Base-by-base conservation (phyloP, 2,797 vertebrate genomes). In the Sebastes taczanowskii region DNA sequence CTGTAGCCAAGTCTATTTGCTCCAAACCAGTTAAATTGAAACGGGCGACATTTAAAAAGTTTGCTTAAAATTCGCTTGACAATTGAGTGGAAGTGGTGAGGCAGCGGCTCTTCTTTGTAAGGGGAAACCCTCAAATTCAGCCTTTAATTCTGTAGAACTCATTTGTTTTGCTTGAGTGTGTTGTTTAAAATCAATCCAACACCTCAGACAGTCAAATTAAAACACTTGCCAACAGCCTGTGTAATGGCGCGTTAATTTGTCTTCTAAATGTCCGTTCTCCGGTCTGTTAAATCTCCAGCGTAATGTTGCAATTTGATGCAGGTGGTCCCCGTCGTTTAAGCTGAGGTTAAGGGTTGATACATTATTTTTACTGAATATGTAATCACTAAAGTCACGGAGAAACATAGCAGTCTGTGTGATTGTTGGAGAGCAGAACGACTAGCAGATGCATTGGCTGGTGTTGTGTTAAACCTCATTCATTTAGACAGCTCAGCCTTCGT, bases 401-500 rank as follows among this genome's bases (percentile, higher is more conserved):
- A 81, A 68, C 68, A 30, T 23, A 84, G 56, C 4, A 4, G 59
- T 78, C 30, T 84, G 71, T 83, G 74, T 87, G 87, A 85, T 88
- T 88, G 82, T 86, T 88, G 82, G 80, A 87, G 60, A 88, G 70
- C 75, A 29, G 79, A 82, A 67, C 11, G 22, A 65, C 78, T 32
- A 76, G 79, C 81, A 89, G 84, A 88, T 82, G 72, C 63, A 70
- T 18, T 63, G 61, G 34, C 63, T 27, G 35, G 34, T 73, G 25
- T 61, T 67, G 78, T 70, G 68, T 87, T 71, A 69, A 81, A 64
- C 56, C 38, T 77, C 61, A 13, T 34, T 77, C 27, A 38, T 71
- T 72, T 49, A 30, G 70, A 82, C 22, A 27, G 52, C 66, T 83
- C 42, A 14, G 29, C 61, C 55, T 49, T 77, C 20, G 5, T 62